Evolutionary conservation across 2,797 vertebrate genomes (phyloP), one percentile per base, ranked within the genome.

Genomic region (Sebastes elongatus): DNA sequence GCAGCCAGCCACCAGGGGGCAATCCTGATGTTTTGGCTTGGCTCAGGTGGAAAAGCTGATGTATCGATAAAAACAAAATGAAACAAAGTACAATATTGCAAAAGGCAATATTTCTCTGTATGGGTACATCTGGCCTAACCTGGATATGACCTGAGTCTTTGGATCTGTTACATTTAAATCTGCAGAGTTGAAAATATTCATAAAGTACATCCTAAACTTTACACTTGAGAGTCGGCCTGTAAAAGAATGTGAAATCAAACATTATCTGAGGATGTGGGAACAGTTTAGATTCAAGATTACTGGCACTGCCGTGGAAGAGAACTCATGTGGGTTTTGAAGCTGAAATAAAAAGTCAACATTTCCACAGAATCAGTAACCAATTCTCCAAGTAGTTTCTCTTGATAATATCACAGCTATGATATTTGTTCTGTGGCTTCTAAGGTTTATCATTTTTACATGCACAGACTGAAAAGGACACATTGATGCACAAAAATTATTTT

Each of bases 151-250:
- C 22, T 6, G n/a, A 46, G 8, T 52, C 49, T 71, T 74, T 38
- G 52, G 25, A 52, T 60, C n/a, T 38, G 23, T 25, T 33, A 18
- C 2, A 61, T 70, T 75, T 61, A 73, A 59, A 73, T 76, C 9
- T 59, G 33, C 4, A 53, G 69, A 81, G 18, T 68, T 69, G 20
- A 63, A 66, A 74, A 49, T 53, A 68, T 69, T 72, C 61, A 76
- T 38, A 68, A 75, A 79, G 59, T 55, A 49, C 35, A 77, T 82
- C 68, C 16, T 60, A 16, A 76, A 74, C 59, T 70, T 78, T 42
- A 79, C 57, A 77, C 65, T 55, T 7, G 35, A 74, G 81, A 76
- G 38, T 57, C 53, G 55, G 53, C n/a, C 52, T 69, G 23, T 14
- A 49, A 27, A 57, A 59, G 62, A 63, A 81, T 56, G 13, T 35